Percentiles rank a stretch among this genome's conserved stretches.
Evolutionary conservation across 1,140 invertebrate genomes (phyloP).

Genomic region (Ctenoplectra terminalis): DNA sequence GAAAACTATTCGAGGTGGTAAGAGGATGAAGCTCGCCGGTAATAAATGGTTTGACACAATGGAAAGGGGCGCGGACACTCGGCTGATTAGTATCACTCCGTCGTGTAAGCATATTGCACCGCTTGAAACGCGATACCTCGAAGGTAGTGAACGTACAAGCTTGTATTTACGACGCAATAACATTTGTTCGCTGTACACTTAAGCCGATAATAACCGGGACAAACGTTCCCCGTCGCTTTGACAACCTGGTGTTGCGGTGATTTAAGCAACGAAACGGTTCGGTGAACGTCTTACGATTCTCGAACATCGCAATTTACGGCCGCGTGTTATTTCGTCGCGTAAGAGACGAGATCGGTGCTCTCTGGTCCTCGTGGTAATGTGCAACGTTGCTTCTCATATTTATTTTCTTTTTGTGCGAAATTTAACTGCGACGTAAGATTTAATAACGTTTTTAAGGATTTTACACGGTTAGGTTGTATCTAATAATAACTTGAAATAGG

Average conservation of each 20-base stretch:
- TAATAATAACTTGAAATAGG: too few relatives aligned
- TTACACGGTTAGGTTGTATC: too few relatives aligned
- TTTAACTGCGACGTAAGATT: too few relatives aligned
- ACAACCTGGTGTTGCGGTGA: conserved; percentile 44
- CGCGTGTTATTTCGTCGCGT: conserved; percentile 25
- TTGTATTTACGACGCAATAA: conserved; percentile 65
- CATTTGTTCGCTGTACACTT: conserved; percentile 64
- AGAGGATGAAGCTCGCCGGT: conserved; percentile 62
- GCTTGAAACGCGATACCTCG: conserved; percentile 59
- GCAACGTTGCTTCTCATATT: too few relatives aligned
- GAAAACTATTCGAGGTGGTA: conserved; percentile 56
- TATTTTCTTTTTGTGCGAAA: too few relatives aligned
- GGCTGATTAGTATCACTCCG: conserved; percentile 65
- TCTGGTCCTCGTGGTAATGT: too few relatives aligned
- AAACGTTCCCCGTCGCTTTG: conserved; percentile 41
- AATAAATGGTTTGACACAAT: conserved; percentile 72
- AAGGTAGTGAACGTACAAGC: conserved; percentile 31
- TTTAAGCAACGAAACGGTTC: conserved; percentile 55
- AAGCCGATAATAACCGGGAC: conserved; percentile 66
- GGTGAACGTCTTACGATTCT: not conserved
- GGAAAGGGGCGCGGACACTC: conserved; percentile 67
- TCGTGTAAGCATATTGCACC: conserved; percentile 49
- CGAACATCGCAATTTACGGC: conserved; percentile 47
- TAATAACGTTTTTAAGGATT: too few relatives aligned
- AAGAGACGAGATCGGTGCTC: not conserved